Evolutionary conservation across 2,113 vertebrate species (phyloP), one percentile per base, ranked within the genome.

Genomic region (Nothocercus julius): DNA sequence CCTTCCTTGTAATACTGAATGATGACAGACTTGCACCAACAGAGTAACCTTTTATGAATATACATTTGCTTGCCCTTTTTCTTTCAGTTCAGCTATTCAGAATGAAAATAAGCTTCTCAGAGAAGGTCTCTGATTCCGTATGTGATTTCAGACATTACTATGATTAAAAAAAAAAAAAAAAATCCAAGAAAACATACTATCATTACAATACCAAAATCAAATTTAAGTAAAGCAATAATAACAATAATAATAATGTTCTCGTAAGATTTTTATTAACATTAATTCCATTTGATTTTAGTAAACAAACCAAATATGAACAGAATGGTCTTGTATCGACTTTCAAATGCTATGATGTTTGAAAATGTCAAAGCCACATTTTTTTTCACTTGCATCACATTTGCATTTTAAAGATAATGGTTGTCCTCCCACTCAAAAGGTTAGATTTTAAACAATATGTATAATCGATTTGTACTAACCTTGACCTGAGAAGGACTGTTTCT

Each of bases 121-220:
- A 86, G 58, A 2, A 54, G 28, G 66, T 67, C 45, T 38, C 56
- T 90, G 51, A 83, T 91, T 61, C 9, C 45, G 28, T 28, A 75
- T 58, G 56, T 78, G 77, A 91, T 85, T 93, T 91, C 72, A 68
- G 68, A 28, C 1, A 3, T 21, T 5, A 24, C 15, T 11, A 36
- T 64, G 72, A 86, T 64, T n/a, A n/a, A 63, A 87, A 95, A 95
- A 93, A 27, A 38, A 68, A 87, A 95, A 95, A 93, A 27, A 42
- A 68, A 78, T 81, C 36, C 13, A 87, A 72, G 72, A 81, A 95
- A 95, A 73, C 15, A 92, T 69, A 90, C 0, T 0, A 75, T 47
- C 5, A 2, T 27, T 86, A 72, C 5, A 68, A 9, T 32, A 67
- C 51, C 7, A 92, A 90, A 94, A 94, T 86, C 73, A 90, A 88